Base-by-base conservation (phyloP, 1,140 invertebrate species). In the Brachionus manjavacas region DNA sequence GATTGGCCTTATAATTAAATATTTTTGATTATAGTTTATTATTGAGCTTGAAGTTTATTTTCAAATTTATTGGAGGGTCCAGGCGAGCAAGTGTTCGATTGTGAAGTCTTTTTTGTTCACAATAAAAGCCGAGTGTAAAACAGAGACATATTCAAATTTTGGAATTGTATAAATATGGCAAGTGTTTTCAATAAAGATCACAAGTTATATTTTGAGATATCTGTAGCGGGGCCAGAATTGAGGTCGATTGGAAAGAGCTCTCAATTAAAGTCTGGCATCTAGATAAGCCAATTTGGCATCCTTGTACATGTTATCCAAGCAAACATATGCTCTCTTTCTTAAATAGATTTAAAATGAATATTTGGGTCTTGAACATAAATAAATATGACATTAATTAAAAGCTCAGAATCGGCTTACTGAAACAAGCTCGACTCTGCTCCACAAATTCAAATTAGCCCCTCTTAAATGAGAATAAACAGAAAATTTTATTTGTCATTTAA, bases 361-460 rank as follows among this genome's bases (percentile, higher is more conserved):
- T 60, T 20, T 60, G 20, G 52, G 52, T 60, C 16, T 60, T 60
- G 52, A 60, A 60, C n/a, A 60, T 25, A 60, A 60, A 60, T 60
- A 60, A 60, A 60, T 60, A 60, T 60, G 52, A 60, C 52, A 60
- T 60, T 60, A 60, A 60, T 60, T 60, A 60, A 60, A 60, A 60
- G 20, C 16, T 20, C 16, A 2, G 52, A 60, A 60, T 60, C 25
- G 52, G 52, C 52, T 60, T 60, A 60, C 52, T 60, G 52, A 60
- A 25, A 25, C 9, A 60, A 60, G 52, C 52, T 60, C 52, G 52
- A 60, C 52, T 60, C 20, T 60, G 16, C 52, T 60, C 52, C 52
- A 60, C 23, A 60, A 60, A 60, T 60, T 60, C 25, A 60, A 60
- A 60, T 60, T 60, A 60, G 52, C 20, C 52, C 52, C 16, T 55